Percentiles rank a stretch among this genome's conserved stretches.
phyloP scores from a whole-genome alignment of 2,113 vertebrate species.

The Hypomesus transpacificus region DNA sequence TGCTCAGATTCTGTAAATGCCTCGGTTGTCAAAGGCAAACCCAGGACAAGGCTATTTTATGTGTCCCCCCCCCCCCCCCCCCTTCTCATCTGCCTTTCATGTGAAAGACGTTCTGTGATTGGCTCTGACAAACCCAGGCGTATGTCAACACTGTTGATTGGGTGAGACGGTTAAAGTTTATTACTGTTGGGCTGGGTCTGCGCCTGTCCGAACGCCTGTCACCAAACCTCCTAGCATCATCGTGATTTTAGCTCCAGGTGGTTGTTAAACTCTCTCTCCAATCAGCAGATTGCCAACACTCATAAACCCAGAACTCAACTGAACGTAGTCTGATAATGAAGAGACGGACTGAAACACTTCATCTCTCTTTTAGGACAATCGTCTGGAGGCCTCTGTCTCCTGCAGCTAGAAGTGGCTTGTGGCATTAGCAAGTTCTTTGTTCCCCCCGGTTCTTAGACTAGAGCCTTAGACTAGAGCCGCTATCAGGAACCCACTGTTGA shows the following conservation, averaged over 20 bases:
- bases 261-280: background rate
- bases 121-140: slow-evolving; percentile 26
- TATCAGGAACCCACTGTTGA: too few relatives aligned
- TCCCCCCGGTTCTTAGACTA: too few relatives aligned
- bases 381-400: too few relatives aligned
- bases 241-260: too few relatives aligned
- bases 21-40: slow-evolving; percentile 55
- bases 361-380: too few relatives aligned
- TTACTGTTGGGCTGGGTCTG: background rate
- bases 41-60: slow-evolving; percentile 33
- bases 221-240: background rate
- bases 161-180: too few relatives aligned
- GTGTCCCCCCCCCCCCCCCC: slow-evolving; percentile 18
- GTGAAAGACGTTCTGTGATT: slow-evolving; percentile 31
- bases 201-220: background rate
- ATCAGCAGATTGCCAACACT: background rate
- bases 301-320: too few relatives aligned
- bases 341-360: too few relatives aligned
- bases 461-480: too few relatives aligned
- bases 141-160: background rate
- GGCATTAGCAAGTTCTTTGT: too few relatives aligned
- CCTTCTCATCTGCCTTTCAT: background rate
- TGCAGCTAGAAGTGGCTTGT: too few relatives aligned
- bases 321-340: too few relatives aligned
- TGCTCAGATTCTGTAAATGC: slow-evolving; percentile 68